Conservation (phyloP, 2,113 vertebrate genomes). For the Paramisgurnus dabryanus region DNA sequence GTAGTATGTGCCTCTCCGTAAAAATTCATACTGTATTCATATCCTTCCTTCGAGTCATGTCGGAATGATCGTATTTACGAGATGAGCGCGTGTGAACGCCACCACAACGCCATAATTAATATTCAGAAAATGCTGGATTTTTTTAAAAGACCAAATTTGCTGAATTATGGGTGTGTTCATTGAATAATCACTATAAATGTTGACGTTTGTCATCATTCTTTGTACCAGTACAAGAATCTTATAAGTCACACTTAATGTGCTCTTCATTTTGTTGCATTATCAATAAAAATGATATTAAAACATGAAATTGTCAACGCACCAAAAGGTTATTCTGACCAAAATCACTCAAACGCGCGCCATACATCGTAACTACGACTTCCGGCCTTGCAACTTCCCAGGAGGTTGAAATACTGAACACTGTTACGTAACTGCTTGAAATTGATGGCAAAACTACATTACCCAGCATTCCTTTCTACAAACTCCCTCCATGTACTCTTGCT, state of each 20-base stretch:
- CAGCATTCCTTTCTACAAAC: slow-evolving; percentile 76
- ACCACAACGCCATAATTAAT: not conserved
- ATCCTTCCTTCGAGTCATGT: slow-evolving; percentile 59
- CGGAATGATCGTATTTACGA: slow-evolving; percentile 39
- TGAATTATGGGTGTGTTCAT: not conserved
- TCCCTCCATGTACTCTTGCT: slow-evolving; percentile 64
- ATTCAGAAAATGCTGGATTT: not conserved
- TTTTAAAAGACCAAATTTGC: not conserved
- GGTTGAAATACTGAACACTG: slow-evolving; percentile 70
- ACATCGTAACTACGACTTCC: not conserved
- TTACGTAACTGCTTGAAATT: slow-evolving; percentile 72
- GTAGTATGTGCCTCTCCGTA: slow-evolving; percentile 86
- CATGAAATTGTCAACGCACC: not conserved
- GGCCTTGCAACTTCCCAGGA: not conserved
- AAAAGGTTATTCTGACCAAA: not conserved
- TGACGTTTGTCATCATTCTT: too few species aligned
- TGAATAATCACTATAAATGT: not conserved
- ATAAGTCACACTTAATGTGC: too few species aligned
- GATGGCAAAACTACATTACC: slow-evolving; percentile 62
- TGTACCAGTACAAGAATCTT: too few species aligned
- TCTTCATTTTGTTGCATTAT: not conserved
- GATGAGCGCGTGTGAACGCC: not conserved
- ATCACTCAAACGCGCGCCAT: not conserved
- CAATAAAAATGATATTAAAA: not conserved
- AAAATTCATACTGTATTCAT: slow-evolving; percentile 82